Conservation (phyloP, 2,797 vertebrate genomes). For the Halcyon smyrnensis region DNA sequence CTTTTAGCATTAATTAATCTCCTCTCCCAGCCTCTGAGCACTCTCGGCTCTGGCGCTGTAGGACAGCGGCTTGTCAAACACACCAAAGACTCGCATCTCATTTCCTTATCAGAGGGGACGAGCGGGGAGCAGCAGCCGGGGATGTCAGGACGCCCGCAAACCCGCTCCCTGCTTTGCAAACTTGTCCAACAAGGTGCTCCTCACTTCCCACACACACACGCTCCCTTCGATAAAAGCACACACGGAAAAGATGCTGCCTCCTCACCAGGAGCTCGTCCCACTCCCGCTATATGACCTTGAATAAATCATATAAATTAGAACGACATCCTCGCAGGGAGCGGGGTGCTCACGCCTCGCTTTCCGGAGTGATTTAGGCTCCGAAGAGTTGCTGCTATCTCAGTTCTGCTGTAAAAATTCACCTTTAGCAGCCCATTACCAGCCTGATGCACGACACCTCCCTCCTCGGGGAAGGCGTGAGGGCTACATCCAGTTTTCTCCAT, state of each 20-base stretch:
- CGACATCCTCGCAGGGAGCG: neutral
- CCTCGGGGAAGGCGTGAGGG: neutral
- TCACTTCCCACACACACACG: neutral
- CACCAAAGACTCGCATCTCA: slow-evolving; percentile 67
- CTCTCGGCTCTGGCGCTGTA: slow-evolving; percentile 50
- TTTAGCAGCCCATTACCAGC: neutral
- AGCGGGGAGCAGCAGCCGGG: neutral
- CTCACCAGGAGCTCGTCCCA: neutral
- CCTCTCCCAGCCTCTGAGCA: slow-evolving; percentile 69
- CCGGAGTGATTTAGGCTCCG: neutral
- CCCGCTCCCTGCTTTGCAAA: neutral
- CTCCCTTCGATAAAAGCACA: neutral
- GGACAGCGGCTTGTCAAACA: slow-evolving; percentile 76
- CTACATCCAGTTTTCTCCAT: neutral
- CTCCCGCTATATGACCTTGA: neutral
- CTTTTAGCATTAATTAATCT: slow-evolving; percentile 85
- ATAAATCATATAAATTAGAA: neutral
- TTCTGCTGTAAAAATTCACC: fast-evolving
- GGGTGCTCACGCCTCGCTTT: neutral
- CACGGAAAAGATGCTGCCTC: neutral
- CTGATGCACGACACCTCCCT: fast-evolving
- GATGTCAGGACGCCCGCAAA: neutral
- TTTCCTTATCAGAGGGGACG: slow-evolving; percentile 61
- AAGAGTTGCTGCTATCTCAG: fast-evolving
- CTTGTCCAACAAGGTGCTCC: neutral